Evolutionary conservation across 2,113 vertebrate genomes (phyloP).

Genomic region (Dermatemys mawii): DNA sequence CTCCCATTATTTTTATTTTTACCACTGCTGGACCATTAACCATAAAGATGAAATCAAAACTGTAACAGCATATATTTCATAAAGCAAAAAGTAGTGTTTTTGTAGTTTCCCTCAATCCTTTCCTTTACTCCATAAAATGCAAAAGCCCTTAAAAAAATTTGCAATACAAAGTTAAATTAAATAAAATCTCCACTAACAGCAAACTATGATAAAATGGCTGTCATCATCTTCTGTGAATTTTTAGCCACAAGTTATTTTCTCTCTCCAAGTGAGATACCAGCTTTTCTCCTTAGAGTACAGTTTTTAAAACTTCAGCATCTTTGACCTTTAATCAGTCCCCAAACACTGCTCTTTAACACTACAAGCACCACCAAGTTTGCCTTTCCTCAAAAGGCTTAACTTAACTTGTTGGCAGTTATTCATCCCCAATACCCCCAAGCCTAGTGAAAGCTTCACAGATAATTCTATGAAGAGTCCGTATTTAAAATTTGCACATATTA

Average conservation of each 20-base stretch:
- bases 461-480: accelerated
- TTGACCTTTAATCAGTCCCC: conserved; percentile 58
- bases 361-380: not conserved
- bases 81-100: not conserved
- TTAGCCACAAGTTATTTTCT: conserved; percentile 63
- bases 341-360: conserved; percentile 24
- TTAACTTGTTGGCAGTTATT: not conserved
- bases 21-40: not conserved
- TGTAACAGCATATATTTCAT: not conserved
- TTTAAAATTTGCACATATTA: not conserved
- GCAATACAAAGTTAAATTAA: conserved; percentile 58
- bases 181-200: conserved; percentile 23
- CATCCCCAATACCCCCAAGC: not conserved
- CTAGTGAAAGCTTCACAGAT: not conserved
- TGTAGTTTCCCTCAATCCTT: not conserved
- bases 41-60: not conserved
- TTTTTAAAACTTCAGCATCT: conserved; percentile 52
- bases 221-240: conserved; percentile 66
- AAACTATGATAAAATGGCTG: conserved; percentile 74
- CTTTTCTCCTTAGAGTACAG: conserved; percentile 30
- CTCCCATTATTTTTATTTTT: not conserved
- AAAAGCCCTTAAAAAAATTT: not conserved
- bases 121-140: not conserved
- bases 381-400: not conserved
- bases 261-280: not conserved